Base-by-base conservation (phyloP, 2,888 invertebrate species). In the Catotricha subobsoleta region DNA sequence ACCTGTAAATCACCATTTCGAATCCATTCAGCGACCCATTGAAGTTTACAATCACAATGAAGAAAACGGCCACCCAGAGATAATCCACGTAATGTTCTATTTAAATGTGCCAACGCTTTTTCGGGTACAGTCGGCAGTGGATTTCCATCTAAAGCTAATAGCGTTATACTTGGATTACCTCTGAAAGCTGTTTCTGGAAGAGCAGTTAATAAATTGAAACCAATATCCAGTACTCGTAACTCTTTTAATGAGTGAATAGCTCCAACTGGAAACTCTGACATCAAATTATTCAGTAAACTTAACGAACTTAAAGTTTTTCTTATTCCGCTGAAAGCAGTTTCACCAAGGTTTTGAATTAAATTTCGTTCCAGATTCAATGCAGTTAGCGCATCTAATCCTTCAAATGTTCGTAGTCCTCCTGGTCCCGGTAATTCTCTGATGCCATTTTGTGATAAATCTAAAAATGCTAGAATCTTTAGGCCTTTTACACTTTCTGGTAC, bases 21-120 rank as follows among this genome's bases (percentile, higher is more conserved):
- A 50, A 90, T 87, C 91, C 90, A 91, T 55, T 88, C 79, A 45
- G 83, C 77, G 44, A 90, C 80, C 91, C 91, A 91, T 8, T 77
- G 71, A 37, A 91, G 61, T 43, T 79, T 75, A 58, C 91, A 91
- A 56, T 91, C 90, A 55, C 91, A 91, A 49, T 80, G 80, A 23
- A 91, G 66, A 57, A 86, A 87, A 46, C 87, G 69, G 4, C 91
- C 90, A 8, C 91, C 91, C 10, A 91, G 65, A 51, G 88, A 88
- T 10, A 91, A 65, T 0, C 90, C 90, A 25, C 88, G 68, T 23
- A 91, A 67, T 0, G 87, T 84, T 48, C 74, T 72, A 58, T 88
- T 88, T 30, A 91, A 66, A 53, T 81, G 80, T 6, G 69, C 63
- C 47, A 91, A 73, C 1, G 87, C 80, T 49, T 73, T 72, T 53